Percentiles rank a stretch among this genome's conserved stretches.
Conservation (phyloP, 1,140 invertebrate genomes). For the Oreohelix idahoensis region DNA sequence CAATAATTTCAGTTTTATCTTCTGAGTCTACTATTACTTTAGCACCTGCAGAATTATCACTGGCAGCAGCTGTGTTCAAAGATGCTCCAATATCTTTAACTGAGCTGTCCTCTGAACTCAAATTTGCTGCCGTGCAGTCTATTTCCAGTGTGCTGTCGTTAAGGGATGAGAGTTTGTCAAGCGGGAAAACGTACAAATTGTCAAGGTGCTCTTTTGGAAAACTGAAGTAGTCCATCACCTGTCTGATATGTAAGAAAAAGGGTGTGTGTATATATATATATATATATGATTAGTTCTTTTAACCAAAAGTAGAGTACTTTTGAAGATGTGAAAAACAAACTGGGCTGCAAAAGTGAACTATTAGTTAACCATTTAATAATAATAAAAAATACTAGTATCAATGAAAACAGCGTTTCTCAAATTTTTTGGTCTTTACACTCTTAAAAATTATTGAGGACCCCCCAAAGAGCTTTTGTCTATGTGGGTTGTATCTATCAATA, state of each 20-base stretch:
- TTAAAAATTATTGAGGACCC: no score
- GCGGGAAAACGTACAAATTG: slow-evolving; percentile 3
- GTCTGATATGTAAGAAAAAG: slow-evolving; percentile 7
- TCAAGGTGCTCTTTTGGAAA: slow-evolving; percentile 24
- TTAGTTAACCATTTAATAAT: no score
- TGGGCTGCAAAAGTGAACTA: no score
- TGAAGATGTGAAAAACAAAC: no score
- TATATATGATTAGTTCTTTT: no score
- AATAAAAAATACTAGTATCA: no score
- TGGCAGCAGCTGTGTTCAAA: background rate
- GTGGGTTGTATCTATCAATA: no score
- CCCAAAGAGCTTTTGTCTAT: no score
- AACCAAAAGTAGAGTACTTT: no score
- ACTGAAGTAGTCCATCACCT: slow-evolving; percentile 26
- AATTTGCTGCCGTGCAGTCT: background rate
- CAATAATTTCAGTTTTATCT: background rate
- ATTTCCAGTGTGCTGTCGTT: background rate
- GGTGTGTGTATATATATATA: no score
- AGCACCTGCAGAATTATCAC: background rate
- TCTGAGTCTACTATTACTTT: background rate
- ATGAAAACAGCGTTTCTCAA: no score
- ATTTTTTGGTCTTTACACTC: no score
- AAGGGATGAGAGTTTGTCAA: background rate
- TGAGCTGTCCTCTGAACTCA: background rate
- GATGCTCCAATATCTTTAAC: background rate